Conservation (phyloP, 1,140 invertebrate genomes). For the Uloborus diversus region DNA sequence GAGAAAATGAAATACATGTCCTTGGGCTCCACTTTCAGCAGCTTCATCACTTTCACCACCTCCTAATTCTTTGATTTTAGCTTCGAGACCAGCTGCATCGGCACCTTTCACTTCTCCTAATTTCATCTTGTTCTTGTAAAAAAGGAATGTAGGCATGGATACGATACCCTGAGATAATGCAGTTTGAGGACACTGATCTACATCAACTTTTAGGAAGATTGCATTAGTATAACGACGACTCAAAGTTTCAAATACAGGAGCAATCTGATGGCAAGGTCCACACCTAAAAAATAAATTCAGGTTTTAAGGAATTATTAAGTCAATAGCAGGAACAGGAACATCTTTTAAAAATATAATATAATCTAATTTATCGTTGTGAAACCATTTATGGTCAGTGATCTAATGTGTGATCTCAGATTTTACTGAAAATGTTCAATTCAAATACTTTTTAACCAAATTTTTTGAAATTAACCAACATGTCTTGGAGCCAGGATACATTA, state of each 20-base stretch:
- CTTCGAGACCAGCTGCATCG: constrained; percentile 80
- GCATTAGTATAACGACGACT: constrained; percentile 86
- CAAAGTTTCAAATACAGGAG: constrained; percentile 87
- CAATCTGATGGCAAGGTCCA: constrained; percentile 73
- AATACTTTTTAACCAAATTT: no score
- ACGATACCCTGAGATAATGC: constrained; percentile 85
- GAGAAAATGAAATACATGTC: constrained; percentile 57
- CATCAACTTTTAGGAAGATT: constrained; percentile 95
- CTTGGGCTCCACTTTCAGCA: constrained; percentile 55
- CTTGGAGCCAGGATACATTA: no score
- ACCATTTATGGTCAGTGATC: no score
- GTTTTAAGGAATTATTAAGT: background rate
- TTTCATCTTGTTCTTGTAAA: constrained; percentile 88
- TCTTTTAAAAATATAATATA: no score
- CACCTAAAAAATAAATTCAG: constrained; percentile 59
- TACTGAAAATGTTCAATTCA: no score
- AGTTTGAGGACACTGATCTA: constrained; percentile 84
- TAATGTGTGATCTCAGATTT: no score
- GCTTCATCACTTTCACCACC: constrained; percentile 68
- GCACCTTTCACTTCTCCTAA: constrained; percentile 85
- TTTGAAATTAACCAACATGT: no score
- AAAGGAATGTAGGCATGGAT: constrained; percentile 98
- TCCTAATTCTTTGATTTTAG: constrained; percentile 89
- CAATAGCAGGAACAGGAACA: no score
- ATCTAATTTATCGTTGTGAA: no score